phyloP scores from a whole-genome alignment of 1,140 invertebrate genomes.

The Copidosoma floridanum region DNA sequence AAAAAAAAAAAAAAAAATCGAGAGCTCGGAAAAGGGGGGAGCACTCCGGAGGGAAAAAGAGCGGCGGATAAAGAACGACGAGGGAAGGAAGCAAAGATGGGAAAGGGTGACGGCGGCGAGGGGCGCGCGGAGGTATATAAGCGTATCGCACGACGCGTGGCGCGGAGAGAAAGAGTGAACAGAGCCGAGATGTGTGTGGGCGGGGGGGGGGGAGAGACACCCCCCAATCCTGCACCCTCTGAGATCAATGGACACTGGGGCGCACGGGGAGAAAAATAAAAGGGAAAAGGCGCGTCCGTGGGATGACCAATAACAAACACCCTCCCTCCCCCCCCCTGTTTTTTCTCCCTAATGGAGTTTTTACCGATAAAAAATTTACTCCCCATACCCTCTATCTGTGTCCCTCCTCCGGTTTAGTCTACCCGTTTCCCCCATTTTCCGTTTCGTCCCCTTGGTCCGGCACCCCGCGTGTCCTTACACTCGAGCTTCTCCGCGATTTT shows the following conservation, averaged over 20 bases:
- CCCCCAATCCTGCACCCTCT: too few relatives aligned
- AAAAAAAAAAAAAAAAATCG: not conserved
- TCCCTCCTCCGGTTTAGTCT: too few relatives aligned
- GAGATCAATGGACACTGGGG: conserved; percentile 51
- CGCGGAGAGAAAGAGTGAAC: conserved; percentile 27
- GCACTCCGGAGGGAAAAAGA: conserved; percentile 24
- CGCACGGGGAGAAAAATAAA: conserved; percentile 17
- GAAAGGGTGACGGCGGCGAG: conserved; percentile 22
- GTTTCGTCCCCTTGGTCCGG: not conserved
- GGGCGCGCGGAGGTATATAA: not conserved
- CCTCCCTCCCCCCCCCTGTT: conserved; percentile 37
- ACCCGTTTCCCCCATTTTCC: not conserved
- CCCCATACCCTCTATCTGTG: too few relatives aligned
- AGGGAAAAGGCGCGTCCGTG: conserved; percentile 7
- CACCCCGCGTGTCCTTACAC: too few relatives aligned
- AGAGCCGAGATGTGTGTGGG: too few relatives aligned
- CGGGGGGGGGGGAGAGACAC: conserved; percentile 35
- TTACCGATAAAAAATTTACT: conserved; percentile 58
- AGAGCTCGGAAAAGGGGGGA: conserved; percentile 1
- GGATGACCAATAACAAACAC: conserved; percentile 57
- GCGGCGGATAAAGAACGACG: conserved; percentile 33
- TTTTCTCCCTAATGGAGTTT: conserved; percentile 56
- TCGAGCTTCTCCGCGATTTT: conserved; percentile 14
- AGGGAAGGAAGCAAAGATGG: conserved; percentile 32
- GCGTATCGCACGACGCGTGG: too few relatives aligned